A percentile compares a stretch with the other conserved stretches of the same genome.
Conservation (phyloP, 2,888 invertebrate species). For the Pyrocoelia pectoralis region DNA sequence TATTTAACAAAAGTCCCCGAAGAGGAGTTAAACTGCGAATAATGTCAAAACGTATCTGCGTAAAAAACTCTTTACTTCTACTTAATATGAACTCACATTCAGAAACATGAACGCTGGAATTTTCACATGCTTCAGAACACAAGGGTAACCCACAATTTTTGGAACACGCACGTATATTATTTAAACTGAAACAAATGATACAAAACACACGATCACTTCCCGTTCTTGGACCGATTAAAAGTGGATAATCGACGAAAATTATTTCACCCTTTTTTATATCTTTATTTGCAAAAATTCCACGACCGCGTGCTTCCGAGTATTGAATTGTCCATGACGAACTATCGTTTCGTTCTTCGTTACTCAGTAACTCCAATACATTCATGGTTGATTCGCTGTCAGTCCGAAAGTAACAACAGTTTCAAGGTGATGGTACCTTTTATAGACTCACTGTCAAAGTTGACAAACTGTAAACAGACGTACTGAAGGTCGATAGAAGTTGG, state of each 20-base stretch:
- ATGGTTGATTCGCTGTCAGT: no score
- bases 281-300: conserved; percentile 74
- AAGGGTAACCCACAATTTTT: conserved; percentile 73
- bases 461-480: no score
- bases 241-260: conserved; percentile 74
- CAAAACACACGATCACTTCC: conserved; percentile 67
- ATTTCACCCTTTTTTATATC: conserved; percentile 73
- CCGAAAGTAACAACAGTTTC: no score
- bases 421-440: no score
- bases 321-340: conserved; percentile 67
- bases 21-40: conserved; percentile 60
- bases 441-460: no score
- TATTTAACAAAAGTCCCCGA: conserved; percentile 56
- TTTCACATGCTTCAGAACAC: conserved; percentile 72
- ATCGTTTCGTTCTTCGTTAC: conserved; percentile 13
- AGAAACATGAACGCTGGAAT: conserved; percentile 64
- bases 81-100: conserved; percentile 74
- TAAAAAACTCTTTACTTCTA: conserved; percentile 58
- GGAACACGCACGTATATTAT: conserved; percentile 62
- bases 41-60: conserved; percentile 58
- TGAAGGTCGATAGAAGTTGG: no score
- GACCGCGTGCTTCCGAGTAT: conserved; percentile 70
- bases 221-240: conserved; percentile 74
- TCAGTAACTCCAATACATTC: no score
- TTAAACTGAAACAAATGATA: conserved; percentile 68